Base-by-base conservation (phyloP, 2,888 invertebrate genomes). In the Petrophora chlorosata region DNA sequence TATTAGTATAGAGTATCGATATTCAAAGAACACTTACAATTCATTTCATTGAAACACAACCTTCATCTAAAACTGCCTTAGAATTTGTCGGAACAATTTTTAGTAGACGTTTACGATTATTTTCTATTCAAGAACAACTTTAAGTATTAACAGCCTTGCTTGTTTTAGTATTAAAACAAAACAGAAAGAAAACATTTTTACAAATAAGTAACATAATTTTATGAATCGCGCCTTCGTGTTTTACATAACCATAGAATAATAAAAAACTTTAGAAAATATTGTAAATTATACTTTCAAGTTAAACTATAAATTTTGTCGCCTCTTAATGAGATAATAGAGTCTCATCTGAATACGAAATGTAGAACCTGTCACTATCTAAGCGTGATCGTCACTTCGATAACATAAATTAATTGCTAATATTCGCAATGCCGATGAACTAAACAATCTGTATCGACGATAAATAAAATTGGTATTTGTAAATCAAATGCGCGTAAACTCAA, bases 31-130 rank as follows among this genome's bases (percentile, higher is more conserved):
- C n/a, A n/a, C n/a, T n/a, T n/a, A n/a, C n/a, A n/a, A n/a, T n/a
- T n/a, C n/a, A n/a, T n/a, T n/a, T n/a, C n/a, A n/a, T n/a, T n/a
- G n/a, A n/a, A n/a, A n/a, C n/a, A n/a, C n/a, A n/a, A n/a, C 26
- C 12, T 23, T 23, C 15, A 42, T 13, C 25, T n/a, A 43, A 26
- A 38, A 25, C 28, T 35, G 33, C 19, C 5, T 13, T 12, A 35
- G 35, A 29, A 22, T 40, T 41, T 59, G 51, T 61, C 70, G 73
- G 70, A 73, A 75, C 75, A 65, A 73, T 69, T 63, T 65, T 29
- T 41, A 52, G 60, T 8, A 15, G 35, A 40, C 39, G 28, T 33
- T 25, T 8, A 32, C 29, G 23, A 48, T 34, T 19, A 46, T 48
- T 42, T 49, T 43, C 49, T 38, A 42, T 36, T 48, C 48, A 38